phyloP scores from a whole-genome alignment of 2,797 vertebrate genomes.

The Bradypodion pumilum region DNA sequence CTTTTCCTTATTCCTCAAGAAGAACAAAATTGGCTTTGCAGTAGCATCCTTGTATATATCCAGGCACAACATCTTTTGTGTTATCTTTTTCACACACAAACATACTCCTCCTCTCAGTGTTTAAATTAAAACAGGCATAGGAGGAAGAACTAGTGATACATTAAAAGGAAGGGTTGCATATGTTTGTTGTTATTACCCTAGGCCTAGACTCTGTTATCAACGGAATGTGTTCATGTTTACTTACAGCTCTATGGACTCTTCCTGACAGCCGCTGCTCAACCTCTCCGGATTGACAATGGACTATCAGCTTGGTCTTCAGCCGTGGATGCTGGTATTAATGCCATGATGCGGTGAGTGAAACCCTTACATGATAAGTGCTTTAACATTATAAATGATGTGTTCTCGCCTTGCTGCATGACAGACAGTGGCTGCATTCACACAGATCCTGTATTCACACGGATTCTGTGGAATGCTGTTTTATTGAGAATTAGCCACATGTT shows the following conservation, averaged over 20 bases:
- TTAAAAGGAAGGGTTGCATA: neutral
- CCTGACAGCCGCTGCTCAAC: constrained; percentile 84
- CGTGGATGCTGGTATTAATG: constrained; percentile 87
- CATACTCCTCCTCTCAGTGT: too few relatives aligned
- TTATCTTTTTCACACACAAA: too few relatives aligned
- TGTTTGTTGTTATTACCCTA: neutral
- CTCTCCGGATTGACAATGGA: constrained; percentile 70
- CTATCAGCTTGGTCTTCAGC: constrained; percentile 83
- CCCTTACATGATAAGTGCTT: neutral
- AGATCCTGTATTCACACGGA: neutral
- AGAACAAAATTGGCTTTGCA: too few relatives aligned
- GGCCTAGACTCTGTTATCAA: neutral
- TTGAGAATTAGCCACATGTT: neutral
- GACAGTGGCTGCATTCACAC: neutral
- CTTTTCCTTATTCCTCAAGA: too few relatives aligned
- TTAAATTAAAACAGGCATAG: neutral
- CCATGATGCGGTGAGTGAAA: constrained; percentile 85
- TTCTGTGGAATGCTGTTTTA: neutral
- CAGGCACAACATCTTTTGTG: neutral
- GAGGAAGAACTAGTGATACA: neutral
- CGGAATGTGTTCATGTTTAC: neutral
- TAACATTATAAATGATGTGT: neutral
- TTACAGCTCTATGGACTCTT: constrained; percentile 92
- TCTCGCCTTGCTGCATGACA: neutral
- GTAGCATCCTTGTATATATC: neutral